Conservation (phyloP, 1,140 invertebrate genomes). For the Drosophila aff. region DNA sequence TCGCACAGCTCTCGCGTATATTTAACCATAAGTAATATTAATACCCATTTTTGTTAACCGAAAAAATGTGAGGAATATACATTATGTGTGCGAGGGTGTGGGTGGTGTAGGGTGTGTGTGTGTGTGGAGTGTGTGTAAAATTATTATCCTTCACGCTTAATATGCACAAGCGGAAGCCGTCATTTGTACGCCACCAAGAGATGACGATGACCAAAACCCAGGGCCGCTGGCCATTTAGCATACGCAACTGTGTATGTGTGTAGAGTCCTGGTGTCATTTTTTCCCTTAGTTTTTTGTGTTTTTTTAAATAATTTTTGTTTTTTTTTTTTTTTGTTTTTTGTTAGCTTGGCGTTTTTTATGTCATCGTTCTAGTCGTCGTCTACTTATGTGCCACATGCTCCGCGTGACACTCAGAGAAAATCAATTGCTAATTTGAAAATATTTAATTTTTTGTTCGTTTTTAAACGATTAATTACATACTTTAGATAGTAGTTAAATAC, state of each 20-base stretch:
- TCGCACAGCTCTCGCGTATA: conserved; percentile 65
- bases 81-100: conserved; percentile 47
- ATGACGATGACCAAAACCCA: conserved; percentile 56
- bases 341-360: conserved; percentile 57
- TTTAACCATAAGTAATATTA: conserved; percentile 84
- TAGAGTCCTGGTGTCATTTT: conserved; percentile 27
- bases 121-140: conserved; percentile 59
- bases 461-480: no score
- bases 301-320: not conserved
- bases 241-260: conserved; percentile 40
- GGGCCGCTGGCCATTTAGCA: conserved; percentile 79
- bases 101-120: not conserved
- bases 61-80: conserved; percentile 50
- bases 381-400: conserved; percentile 75
- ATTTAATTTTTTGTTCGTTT: not conserved
- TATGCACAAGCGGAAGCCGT: conserved; percentile 83
- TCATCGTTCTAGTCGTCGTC: conserved; percentile 65
- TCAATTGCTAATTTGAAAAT: not conserved
- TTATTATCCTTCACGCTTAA: conserved; percentile 84
- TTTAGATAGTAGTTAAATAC: not conserved
- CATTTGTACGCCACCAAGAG: conserved; percentile 77
- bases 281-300: conserved; percentile 10
- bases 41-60: conserved; percentile 76
- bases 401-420: conserved; percentile 2
- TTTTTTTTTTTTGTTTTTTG: not conserved